Conservation (phyloP, 2,113 vertebrate genomes). For the Pollachius pollachius region DNA sequence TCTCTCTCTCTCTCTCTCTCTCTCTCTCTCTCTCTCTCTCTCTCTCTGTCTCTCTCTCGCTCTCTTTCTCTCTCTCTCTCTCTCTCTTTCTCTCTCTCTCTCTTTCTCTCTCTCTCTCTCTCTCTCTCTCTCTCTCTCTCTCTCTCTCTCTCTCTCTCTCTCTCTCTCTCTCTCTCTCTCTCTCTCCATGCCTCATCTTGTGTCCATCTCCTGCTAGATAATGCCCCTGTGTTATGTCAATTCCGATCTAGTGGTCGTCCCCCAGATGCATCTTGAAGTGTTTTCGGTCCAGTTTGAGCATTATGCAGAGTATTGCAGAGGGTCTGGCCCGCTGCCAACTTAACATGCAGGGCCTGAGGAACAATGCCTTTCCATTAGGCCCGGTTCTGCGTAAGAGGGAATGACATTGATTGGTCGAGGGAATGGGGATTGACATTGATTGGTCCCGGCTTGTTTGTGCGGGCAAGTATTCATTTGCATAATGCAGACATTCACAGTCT, state of each 20-base stretch:
- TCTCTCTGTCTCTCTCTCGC: no score
- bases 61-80: no score
- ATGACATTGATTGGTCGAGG: conserved; percentile 72
- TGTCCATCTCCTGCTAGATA: neutral
- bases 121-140: no score
- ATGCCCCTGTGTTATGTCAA: conserved; percentile 13
- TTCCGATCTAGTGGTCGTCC: conserved; percentile 23
- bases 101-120: no score
- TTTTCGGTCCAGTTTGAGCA: conserved; percentile 19
- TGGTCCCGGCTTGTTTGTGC: conserved; percentile 69
- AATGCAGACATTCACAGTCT: conserved; percentile 69
- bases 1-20: no score
- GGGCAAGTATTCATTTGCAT: conserved; percentile 68
- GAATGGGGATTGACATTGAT: conserved; percentile 73
- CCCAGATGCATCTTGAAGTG: conserved; percentile 38
- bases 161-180: neutral
- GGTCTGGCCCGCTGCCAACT: conserved; percentile 30
- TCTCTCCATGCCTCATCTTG: neutral
- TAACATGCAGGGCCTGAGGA: conserved; percentile 48
- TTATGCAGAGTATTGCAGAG: conserved; percentile 28
- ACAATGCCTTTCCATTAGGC: conserved; percentile 61
- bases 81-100: no score
- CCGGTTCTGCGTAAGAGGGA: conserved; percentile 51
- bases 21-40: no score
- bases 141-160: conserved; percentile 3